Percentiles rank a stretch among this genome's conserved stretches.
These are phyloP conservation scores for Parapsyche elsis DNA, from an alignment of 1,140 invertebrate genomes.

Conservation along the genomic window DNA sequence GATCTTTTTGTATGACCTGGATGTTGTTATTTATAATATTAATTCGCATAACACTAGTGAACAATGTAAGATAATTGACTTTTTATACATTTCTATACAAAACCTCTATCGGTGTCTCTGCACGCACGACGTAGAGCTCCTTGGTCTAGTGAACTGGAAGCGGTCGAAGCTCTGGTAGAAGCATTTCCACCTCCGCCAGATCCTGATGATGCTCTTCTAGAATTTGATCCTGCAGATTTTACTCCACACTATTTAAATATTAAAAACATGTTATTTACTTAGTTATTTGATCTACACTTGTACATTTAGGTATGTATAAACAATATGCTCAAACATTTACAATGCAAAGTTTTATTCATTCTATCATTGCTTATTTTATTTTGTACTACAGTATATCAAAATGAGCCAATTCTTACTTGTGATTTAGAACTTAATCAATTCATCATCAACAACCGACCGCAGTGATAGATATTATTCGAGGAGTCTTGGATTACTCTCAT, in stretches of 20 bases:
- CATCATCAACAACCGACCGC: too few species aligned
- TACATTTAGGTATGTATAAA: not conserved
- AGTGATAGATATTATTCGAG: too few species aligned
- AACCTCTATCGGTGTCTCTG: constrained; percentile 51
- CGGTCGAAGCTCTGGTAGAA: constrained; percentile 26
- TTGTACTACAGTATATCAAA: too few species aligned
- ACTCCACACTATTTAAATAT: constrained; percentile 46
- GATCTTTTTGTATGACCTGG: constrained; percentile 63
- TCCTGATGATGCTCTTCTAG: not conserved
- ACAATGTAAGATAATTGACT: not conserved
- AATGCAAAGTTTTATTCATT: too few species aligned
- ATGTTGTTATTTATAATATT: not conserved
- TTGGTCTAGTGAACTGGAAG: constrained; percentile 53
- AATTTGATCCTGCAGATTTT: constrained; percentile 40
- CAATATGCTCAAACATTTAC: not conserved
- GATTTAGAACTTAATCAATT: too few species aligned
- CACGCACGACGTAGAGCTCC: constrained; percentile 51
- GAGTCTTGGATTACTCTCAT: too few species aligned
- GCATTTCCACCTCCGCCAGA: constrained; percentile 22
- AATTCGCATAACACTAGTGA: not conserved
- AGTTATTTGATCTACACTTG: not conserved
- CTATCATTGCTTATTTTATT: too few species aligned
- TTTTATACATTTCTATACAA: not conserved
- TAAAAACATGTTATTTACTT: not conserved
- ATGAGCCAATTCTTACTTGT: too few species aligned